A percentile compares a stretch with the other conserved stretches of the same genome.
These are phyloP conservation scores for Malaclemys terrapin DNA, from an alignment of 2,113 vertebrate genomes.

Conservation along the genomic window DNA sequence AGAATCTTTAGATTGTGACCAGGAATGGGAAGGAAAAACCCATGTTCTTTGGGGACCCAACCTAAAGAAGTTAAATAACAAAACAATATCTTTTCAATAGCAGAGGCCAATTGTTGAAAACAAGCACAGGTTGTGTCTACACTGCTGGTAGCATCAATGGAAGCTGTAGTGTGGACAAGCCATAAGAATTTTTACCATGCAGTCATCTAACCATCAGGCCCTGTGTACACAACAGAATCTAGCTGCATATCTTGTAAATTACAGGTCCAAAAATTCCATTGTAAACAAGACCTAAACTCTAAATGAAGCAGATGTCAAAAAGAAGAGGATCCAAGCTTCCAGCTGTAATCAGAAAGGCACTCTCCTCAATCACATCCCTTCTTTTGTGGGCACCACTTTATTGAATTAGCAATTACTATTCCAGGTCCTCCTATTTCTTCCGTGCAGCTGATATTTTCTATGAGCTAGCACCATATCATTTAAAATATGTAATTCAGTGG, in stretches of 20 bases:
- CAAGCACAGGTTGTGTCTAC: rapidly evolving
- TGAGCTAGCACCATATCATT: conserved; percentile 37
- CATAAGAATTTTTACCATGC: neutral
- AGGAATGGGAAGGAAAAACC: neutral
- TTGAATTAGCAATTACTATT: neutral
- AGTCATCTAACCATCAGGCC: neutral
- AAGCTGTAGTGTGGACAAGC: neutral
- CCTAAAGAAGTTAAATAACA: neutral
- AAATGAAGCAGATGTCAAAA: neutral
- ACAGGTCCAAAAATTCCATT: neutral
- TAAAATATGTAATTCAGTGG: conserved; percentile 56
- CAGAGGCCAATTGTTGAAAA: neutral
- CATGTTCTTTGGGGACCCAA: neutral
- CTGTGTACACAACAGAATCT: neutral
- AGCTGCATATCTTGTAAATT: neutral
- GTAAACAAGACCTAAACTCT: neutral
- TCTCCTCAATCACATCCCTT: neutral
- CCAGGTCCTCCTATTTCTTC: neutral
- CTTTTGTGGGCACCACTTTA: neutral
- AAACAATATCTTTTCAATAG: neutral
- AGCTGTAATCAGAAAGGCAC: neutral
- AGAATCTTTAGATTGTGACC: neutral
- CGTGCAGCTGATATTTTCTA: conserved; percentile 37
- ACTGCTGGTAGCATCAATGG: neutral
- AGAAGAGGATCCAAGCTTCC: neutral